Base-by-base conservation (phyloP, 2,797 vertebrate genomes). In the Rallus crepitans region DNA sequence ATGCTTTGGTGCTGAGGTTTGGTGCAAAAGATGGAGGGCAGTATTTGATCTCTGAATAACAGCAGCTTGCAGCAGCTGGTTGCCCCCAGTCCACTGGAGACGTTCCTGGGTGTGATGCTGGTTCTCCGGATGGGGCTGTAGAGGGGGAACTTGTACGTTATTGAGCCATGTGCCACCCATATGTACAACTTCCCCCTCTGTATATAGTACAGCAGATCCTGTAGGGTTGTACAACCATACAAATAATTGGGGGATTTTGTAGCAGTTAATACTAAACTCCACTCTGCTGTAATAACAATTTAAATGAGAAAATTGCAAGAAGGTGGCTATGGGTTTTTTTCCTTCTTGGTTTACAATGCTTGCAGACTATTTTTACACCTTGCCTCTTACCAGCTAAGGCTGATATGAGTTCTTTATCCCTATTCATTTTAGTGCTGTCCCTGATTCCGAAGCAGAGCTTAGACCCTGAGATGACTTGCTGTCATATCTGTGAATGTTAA, bases 391-490 rank as follows among this genome's bases (percentile, higher is more conserved):
- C 68, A 86, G 37, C 76, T 7, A 11, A 68, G 77, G 37, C 40
- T 84, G 86, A 57, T 82, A 70, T 0, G 52, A 53, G 52, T 50
- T 53, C 48, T 93, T 94, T 94, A 81, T 73, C 66, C 80, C 10
- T 69, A 1, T 87, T 91, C 90, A 91, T 71, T 91, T 93, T 45
- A 45, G 39, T 72, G 63, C 73, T 65, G 33, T 71, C 45, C 47
- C 35, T n/a, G 15, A 64, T 91, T 82, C 57, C 25, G 47, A 69
- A 86, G 45, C 73, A 48, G 90, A 59, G 78, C 87, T 66, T 90
- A 81, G 80, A 35, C 48, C 92, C 68, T 61, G 87, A 89, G 84
- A 71, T 82, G 91, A 93, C 92, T 56, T 84, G 68, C 83, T 87
- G 69, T 94, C 82, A 7, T 65, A 70, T 87, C 88, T 79, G 75